Conservation (phyloP, 2,888 invertebrate species). For the Ernsta delagoae region DNA sequence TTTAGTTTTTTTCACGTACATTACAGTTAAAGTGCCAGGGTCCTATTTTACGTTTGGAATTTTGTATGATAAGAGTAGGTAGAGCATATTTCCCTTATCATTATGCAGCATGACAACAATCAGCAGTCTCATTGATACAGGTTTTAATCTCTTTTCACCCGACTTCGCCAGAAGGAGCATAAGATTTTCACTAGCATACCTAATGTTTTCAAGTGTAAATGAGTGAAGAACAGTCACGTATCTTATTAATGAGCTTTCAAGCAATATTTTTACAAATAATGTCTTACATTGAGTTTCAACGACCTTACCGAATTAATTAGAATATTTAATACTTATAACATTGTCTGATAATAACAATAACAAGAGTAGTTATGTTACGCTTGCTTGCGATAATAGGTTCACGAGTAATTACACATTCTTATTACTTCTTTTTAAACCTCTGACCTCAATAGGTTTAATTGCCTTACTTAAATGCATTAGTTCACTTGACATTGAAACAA, state of each 20-base stretch:
- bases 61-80: too few species aligned
- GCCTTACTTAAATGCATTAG: conserved; percentile 44
- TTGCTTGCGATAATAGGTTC: conserved; percentile 25
- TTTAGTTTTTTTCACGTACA: too few species aligned
- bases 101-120: too few species aligned
- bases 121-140: too few species aligned
- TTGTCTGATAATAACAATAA: conserved; percentile 26
- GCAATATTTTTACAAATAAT: not conserved
- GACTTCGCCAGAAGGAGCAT: too few species aligned
- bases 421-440: conserved; percentile 28
- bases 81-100: too few species aligned
- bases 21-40: too few species aligned
- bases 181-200: too few species aligned
- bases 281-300: conserved; percentile 2
- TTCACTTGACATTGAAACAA: conserved; percentile 47
- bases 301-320: conserved; percentile 21
- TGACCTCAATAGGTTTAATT: conserved; percentile 44
- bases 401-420: conserved; percentile 32
- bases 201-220: too few species aligned
- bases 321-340: not conserved
- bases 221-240: too few species aligned
- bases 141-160: too few species aligned
- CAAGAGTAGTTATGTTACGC: conserved; percentile 15
- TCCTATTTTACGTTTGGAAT: too few species aligned
- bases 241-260: not conserved